Evolutionary conservation across 1,140 invertebrate genomes (phyloP), one percentile per base, ranked within the genome.

Genomic region (Drusus annulatus): DNA sequence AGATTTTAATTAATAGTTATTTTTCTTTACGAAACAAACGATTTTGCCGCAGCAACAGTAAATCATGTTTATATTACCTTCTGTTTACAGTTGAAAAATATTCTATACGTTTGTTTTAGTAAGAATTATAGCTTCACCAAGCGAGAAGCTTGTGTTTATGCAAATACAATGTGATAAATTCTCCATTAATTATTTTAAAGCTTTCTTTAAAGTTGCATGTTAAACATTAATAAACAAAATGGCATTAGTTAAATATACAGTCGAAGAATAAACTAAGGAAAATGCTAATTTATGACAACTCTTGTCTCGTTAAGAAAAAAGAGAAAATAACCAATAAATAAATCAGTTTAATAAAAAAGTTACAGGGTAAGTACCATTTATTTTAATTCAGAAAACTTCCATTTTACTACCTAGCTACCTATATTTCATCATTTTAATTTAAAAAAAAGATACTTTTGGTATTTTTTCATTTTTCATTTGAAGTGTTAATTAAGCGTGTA

Each of bases 51-150:
- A 45, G 31, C 25, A n/a, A 68, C 31, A 50, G 15, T 68, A 68
- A 68, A 68, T 68, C 63, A 68, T 68, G 63, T 68, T 68, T 68
- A 68, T 68, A 68, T 68, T 68, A 68, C 63, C 63, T 68, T 68
- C 13, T 68, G 63, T 68, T 68, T 45, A 45, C 63, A 21, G 63
- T 68, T 17, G 63, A 68, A 45, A 68, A 68, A 21, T 68, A 68
- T 68, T 68, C 31, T 68, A 68, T 68, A 68, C 31, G 31, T 68
- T 68, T 68, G 63, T 45, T 68, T 45, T 13, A 16, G 25, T 21
- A 21, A 31, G 63, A 68, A 68, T 68, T 68, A 68, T 68, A 45
- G 63, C 63, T 21, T 17, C 19, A 19, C 63, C 63, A 68, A 68
- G 63, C 63, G 63, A 45, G 31, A 68, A 68, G 63, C 63, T 68